Evolutionary conservation across 2,113 vertebrate genomes (phyloP).

Genomic region (Platysteira castanea): DNA sequence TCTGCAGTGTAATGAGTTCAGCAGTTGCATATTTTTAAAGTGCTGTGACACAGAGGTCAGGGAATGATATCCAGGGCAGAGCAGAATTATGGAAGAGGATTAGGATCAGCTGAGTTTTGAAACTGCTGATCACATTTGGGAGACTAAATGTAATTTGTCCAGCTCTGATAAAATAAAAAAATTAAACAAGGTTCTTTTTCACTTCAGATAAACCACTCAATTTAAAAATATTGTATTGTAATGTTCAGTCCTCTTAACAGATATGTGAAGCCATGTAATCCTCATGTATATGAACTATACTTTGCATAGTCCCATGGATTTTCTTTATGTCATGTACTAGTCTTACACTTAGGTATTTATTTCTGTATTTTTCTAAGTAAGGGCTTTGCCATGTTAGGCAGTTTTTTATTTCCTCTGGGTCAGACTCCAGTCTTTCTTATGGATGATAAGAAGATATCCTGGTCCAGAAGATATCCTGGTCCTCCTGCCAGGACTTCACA

Average conservation of each 20-base stretch:
- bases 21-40: neutral
- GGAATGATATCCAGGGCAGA: neutral
- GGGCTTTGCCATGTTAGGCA: fast-evolving
- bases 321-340: neutral
- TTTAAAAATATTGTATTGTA: neutral
- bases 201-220: neutral
- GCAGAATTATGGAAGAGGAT: neutral
- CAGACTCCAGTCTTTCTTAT: neutral
- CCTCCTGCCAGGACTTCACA: neutral
- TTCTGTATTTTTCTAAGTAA: neutral
- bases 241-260: neutral
- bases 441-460: no score
- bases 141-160: neutral
- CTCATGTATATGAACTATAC: neutral
- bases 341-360: neutral
- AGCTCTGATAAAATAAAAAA: neutral
- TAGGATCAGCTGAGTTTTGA: neutral
- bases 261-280: neutral
- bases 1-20: neutral
- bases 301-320: neutral
- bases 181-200: neutral
- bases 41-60: neutral
- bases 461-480: neutral
- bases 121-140: neutral
- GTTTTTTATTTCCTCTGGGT: neutral